Conservation (phyloP, 2,888 invertebrate species). For the Epistrophe grossulariae region DNA sequence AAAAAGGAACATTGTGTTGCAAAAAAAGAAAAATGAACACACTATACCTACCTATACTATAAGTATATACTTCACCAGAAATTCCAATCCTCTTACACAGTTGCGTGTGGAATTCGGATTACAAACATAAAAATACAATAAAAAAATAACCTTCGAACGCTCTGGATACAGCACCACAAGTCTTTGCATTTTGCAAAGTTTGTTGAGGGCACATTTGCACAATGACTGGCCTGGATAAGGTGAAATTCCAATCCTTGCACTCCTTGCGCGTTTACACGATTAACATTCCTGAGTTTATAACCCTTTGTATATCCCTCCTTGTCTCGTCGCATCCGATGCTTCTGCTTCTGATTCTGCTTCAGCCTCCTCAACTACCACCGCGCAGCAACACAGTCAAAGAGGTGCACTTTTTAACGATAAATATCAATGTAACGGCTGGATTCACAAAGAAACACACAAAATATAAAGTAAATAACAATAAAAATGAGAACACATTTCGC, state of each 20-base stretch:
- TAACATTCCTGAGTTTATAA: slow-evolving; percentile 71
- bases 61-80: slow-evolving; percentile 21
- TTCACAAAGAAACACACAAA: slow-evolving; percentile 17
- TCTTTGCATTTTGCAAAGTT: slow-evolving; percentile 7
- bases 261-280: slow-evolving; percentile 72
- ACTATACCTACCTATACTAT: no score
- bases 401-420: slow-evolving; percentile 47
- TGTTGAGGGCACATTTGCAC: slow-evolving; percentile 9
- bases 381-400: slow-evolving; percentile 2
- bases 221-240: slow-evolving; percentile 61
- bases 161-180: slow-evolving; percentile 2
- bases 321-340: slow-evolving; percentile 11
- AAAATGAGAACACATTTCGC: slow-evolving; percentile 61
- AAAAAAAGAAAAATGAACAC: background rate
- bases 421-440: slow-evolving; percentile 53
- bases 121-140: slow-evolving; percentile 43
- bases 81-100: slow-evolving; percentile 69
- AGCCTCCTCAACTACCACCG: slow-evolving; percentile 1
- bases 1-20: slow-evolving; percentile 12
- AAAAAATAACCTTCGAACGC: slow-evolving; percentile 35
- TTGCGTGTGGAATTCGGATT: slow-evolving; percentile 67
- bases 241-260: slow-evolving; percentile 74
- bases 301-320: slow-evolving; percentile 26
- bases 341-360: background rate
- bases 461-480: slow-evolving; percentile 43